Evolutionary conservation across 30 jellyfish, hydroid and myxozoan genomes (phyloP).

Genomic region (Aurelia sp.): DNA sequence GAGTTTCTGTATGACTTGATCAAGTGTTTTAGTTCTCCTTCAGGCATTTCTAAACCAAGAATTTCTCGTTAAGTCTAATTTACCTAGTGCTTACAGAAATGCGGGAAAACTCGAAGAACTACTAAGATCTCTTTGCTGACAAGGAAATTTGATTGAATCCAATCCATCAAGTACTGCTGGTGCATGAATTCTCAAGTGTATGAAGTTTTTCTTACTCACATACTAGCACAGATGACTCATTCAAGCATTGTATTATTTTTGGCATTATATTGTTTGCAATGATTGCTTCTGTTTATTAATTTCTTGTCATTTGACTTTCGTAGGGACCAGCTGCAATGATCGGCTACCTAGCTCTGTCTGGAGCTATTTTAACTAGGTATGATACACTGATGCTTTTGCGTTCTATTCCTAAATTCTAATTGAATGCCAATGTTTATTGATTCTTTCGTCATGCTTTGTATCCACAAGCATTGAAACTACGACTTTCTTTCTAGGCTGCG

Average conservation of each 20-base stretch:
- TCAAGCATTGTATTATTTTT: neutral
- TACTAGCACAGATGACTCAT: neutral
- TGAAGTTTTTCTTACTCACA: too few relatives aligned
- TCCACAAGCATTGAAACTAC: neutral
- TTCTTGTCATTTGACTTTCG: neutral
- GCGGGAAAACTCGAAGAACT: too few relatives aligned
- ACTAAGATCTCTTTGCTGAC: too few relatives aligned
- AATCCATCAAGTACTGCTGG: too few relatives aligned
- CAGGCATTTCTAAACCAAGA: too few relatives aligned
- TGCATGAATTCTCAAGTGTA: too few relatives aligned
- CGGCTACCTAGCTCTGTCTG: slow-evolving; percentile 87
- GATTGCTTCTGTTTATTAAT: neutral
- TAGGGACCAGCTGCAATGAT: slow-evolving; percentile 92
- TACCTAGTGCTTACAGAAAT: too few relatives aligned
- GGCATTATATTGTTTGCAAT: neutral
- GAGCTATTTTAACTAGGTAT: slow-evolving; percentile 84
- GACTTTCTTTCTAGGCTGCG: slow-evolving; percentile 59
- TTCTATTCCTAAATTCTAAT: too few relatives aligned
- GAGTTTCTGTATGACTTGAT: too few relatives aligned
- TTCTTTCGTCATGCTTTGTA: neutral
- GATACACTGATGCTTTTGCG: neutral
- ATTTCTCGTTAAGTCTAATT: too few relatives aligned
- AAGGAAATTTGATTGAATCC: too few relatives aligned
- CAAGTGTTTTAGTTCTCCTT: too few relatives aligned
- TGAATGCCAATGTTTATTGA: neutral